Evolutionary conservation across 2,888 invertebrate genomes (phyloP).

Genomic region (Aphrophora alni): DNA sequence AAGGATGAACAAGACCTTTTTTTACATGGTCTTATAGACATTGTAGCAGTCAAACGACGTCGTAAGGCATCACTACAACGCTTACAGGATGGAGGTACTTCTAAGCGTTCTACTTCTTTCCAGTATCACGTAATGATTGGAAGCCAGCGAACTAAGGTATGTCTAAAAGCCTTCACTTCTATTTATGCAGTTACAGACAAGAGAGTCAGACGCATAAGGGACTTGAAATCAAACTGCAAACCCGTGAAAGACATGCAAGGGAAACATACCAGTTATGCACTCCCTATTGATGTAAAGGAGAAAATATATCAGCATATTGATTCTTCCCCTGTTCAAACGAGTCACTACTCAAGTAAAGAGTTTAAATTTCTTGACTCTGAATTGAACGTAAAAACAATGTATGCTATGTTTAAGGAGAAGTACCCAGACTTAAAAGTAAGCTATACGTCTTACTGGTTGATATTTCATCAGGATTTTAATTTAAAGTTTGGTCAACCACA

Average conservation of each 20-base stretch:
- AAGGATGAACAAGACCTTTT: no score
- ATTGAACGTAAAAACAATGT: background rate
- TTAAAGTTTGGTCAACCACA: constrained; percentile 36
- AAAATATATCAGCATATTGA: background rate
- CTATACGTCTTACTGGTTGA: constrained; percentile 42
- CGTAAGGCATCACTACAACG: no score
- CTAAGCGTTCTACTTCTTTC: no score
- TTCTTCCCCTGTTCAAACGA: background rate
- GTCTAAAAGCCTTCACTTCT: no score
- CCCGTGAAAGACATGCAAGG: background rate
- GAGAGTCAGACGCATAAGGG: background rate
- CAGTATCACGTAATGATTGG: background rate
- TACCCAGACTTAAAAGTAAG: constrained; percentile 23
- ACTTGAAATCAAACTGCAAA: background rate
- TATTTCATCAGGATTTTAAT: constrained; percentile 43
- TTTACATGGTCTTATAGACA: no score
- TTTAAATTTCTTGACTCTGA: background rate
- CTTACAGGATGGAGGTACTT: no score
- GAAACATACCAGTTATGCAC: background rate
- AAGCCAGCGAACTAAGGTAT: background rate
- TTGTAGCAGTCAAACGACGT: no score
- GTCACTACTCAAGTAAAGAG: background rate
- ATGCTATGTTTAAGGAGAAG: background rate
- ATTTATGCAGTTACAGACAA: no score
- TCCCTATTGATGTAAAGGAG: background rate